Evolutionary conservation across 1,140 invertebrate genomes (phyloP).

Genomic region (Oscheius sp.): DNA sequence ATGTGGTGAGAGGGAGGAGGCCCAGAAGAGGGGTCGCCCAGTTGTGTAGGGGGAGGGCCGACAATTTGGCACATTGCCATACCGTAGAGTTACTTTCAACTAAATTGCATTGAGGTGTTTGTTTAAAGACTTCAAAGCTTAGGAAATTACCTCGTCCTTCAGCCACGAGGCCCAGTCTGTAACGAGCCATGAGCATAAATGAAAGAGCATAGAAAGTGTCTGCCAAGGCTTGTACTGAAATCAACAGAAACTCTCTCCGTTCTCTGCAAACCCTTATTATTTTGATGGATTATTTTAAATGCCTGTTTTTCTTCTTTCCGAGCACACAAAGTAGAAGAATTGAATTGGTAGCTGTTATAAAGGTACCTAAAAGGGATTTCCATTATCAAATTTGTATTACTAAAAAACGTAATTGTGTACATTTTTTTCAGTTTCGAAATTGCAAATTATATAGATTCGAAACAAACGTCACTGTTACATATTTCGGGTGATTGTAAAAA

Average conservation of each 20-base stretch:
- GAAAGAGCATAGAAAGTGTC: conserved; percentile 23
- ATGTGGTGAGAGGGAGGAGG: conserved; percentile 17
- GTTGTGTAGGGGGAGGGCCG: conserved; percentile 19
- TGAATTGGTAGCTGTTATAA: background rate
- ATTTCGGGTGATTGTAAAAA: too few species aligned
- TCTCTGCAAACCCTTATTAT: background rate
- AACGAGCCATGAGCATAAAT: conserved; percentile 26
- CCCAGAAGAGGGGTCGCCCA: conserved; percentile 24
- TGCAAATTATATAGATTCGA: too few species aligned
- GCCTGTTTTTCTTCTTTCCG: background rate
- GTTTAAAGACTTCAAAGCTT: background rate
- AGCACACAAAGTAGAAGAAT: background rate
- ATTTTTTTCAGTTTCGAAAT: too few species aligned
- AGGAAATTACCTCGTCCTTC: background rate
- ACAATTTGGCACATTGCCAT: conserved; percentile 8
- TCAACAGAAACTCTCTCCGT: conserved; percentile 18
- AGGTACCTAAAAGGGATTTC: background rate
- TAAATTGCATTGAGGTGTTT: background rate
- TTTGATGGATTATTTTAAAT: too few species aligned
- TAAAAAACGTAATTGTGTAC: too few species aligned
- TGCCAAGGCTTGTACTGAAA: conserved; percentile 4
- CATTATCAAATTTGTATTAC: too few species aligned
- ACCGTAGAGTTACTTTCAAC: background rate
- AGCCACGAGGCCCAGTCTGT: conserved; percentile 1
- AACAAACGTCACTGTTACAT: too few species aligned